Evolutionary conservation across 2,888 invertebrate genomes (phyloP).

Genomic region (Ormia ochracea): DNA sequence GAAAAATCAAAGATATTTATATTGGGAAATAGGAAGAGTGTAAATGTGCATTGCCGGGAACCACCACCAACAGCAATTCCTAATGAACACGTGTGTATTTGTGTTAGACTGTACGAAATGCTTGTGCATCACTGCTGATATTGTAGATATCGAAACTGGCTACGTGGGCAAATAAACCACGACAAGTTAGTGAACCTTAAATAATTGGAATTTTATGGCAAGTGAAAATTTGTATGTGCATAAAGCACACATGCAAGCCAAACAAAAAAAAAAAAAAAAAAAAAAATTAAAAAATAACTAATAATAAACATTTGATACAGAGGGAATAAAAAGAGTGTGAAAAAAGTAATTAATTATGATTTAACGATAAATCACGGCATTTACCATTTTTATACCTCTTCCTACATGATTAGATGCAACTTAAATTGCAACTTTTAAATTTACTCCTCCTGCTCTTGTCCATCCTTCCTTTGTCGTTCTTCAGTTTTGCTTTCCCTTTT

Average conservation of each 20-base stretch:
- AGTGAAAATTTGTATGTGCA: too few species aligned
- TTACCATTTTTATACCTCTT: slow-evolving; percentile 32
- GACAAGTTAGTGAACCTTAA: slow-evolving; percentile 59
- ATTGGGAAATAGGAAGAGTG: slow-evolving; percentile 34
- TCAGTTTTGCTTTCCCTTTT: neutral
- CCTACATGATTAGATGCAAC: neutral
- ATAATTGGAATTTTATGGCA: slow-evolving; percentile 62
- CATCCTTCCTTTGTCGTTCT: neutral
- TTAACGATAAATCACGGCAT: slow-evolving; percentile 42
- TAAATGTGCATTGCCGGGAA: slow-evolving; percentile 36
- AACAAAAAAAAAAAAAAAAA: neutral
- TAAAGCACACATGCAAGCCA: neutral
- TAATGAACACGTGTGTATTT: slow-evolving; percentile 20
- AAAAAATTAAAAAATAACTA: neutral
- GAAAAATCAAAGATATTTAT: slow-evolving; percentile 59
- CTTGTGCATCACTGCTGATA: neutral
- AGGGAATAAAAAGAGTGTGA: neutral
- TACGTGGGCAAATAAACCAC: slow-evolving; percentile 55
- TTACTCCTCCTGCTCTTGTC: neutral
- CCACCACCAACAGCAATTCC: neutral
- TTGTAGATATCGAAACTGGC: slow-evolving; percentile 11
- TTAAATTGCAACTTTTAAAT: neutral
- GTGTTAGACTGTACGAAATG: neutral
- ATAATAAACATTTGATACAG: neutral
- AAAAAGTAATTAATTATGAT: slow-evolving; percentile 47